These are phyloP conservation scores for Ochotona curzoniae DNA, from an alignment of 2,113 vertebrate species.

Conservation along the genomic window DNA sequence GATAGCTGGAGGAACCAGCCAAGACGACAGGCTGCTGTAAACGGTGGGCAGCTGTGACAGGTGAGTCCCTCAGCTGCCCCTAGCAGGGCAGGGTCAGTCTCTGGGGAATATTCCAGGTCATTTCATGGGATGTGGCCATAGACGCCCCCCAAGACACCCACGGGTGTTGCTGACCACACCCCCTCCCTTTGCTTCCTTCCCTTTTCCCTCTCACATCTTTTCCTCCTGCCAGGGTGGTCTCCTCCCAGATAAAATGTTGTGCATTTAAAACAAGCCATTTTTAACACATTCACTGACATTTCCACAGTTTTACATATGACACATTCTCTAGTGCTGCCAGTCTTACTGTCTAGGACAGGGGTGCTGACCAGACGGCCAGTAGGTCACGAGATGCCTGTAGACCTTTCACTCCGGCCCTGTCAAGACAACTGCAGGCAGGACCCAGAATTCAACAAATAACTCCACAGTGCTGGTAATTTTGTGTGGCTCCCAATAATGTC, in stretches of 20 bases:
- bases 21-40: background rate
- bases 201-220: background rate
- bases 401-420: too few species aligned
- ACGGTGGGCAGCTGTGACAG: background rate
- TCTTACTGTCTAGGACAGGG: background rate
- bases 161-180: background rate
- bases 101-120: background rate
- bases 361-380: too few species aligned
- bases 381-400: too few species aligned
- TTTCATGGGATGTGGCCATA: too few species aligned
- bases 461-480: too few species aligned
- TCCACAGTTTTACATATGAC: constrained; percentile 5
- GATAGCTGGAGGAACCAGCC: background rate
- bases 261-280: background rate
- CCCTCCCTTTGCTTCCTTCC: background rate
- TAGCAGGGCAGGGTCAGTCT: background rate
- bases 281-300: background rate
- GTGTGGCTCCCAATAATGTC: too few species aligned
- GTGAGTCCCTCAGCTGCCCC: background rate
- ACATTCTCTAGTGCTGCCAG: background rate
- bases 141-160: too few species aligned
- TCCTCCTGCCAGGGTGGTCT: background rate
- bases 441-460: too few species aligned
- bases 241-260: background rate
- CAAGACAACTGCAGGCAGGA: too few species aligned